Evolutionary conservation across 2,797 vertebrate genomes (phyloP), one percentile per base, ranked within the genome.

Genomic region (Lophura swinhoii): DNA sequence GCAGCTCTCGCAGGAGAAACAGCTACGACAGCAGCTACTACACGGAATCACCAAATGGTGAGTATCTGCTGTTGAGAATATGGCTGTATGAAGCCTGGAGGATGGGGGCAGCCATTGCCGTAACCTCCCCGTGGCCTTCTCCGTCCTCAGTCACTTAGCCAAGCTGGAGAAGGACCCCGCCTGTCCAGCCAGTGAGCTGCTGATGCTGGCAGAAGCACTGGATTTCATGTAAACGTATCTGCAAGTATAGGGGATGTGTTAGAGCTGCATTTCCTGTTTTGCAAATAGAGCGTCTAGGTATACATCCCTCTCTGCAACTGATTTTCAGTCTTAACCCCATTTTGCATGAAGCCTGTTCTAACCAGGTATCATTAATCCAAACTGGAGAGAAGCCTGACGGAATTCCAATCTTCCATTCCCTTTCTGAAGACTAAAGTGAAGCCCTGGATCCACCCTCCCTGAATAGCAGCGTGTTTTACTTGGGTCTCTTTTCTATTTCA

Each of bases 11-110:
- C 88, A 96, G 97, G 70, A 98, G 98, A 89, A 98, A 97, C 94
- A 98, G 97, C 96, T 98, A 98, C 24, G 98, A 99, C 22, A 96
- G 97, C 86, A 97, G 97, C 58, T 99, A 98, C 98, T 98, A 98
- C 95, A 97, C 96, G 56, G 98, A 98, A 87, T 97, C 97, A 71
- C 93, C 97, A 94, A 98, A 97, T 29, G 98, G 99, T 99, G 95
- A 96, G 99, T 98, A 79, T 49, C 2, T 70, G 35, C 63, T 3
- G 0, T 29, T 24, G 17, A n/a, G 31, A n/a, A 56, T 56, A 56
- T 0, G 0, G 73, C 43, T 1, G 5, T 9, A 43, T 26, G 81
- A 29, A 76, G 64, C 55, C 15, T 3, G 0, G 23, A 55, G 46
- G 51, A n/a, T 6, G 9, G 43, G 55, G 73, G 33, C 71, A 46